Evolutionary conservation across 2,888 invertebrate species (phyloP).

Genomic region (Nesidiocoris tenuis): DNA sequence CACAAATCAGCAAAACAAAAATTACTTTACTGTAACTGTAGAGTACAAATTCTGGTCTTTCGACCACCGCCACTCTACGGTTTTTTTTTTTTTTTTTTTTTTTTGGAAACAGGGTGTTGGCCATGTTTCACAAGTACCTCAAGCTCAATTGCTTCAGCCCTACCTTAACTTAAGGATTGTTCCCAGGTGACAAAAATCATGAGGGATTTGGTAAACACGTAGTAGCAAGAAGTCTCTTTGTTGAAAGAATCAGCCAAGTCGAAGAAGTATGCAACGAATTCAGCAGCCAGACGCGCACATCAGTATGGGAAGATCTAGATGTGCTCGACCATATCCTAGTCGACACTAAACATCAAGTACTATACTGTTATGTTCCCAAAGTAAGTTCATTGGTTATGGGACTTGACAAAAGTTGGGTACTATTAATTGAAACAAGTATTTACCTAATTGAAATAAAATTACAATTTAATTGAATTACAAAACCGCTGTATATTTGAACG

Average conservation of each 20-base stretch:
- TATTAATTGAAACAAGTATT: background rate
- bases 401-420: background rate
- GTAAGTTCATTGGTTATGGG: slow-evolving; percentile 57
- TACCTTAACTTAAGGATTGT: too few species aligned
- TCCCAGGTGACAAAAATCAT: too few species aligned
- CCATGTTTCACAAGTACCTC: too few species aligned
- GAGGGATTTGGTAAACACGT: background rate
- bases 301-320: slow-evolving; percentile 52
- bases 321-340: slow-evolving; percentile 78
- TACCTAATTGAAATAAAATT: background rate
- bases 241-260: slow-evolving; percentile 20
- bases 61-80: too few species aligned
- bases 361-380: slow-evolving; percentile 94
- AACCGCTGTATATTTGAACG: too few species aligned
- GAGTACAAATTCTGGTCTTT: too few species aligned
- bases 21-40: too few species aligned
- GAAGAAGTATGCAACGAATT: slow-evolving; percentile 16
- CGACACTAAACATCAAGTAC: slow-evolving; percentile 76
- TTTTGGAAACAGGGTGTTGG: too few species aligned
- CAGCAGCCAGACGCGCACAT: slow-evolving; percentile 1
- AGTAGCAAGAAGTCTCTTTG: background rate
- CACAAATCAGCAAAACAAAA: too few species aligned
- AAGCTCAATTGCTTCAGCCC: too few species aligned
- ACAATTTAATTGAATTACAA: too few species aligned
- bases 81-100: too few species aligned